These are phyloP conservation scores for Standfussiana lucernea DNA, from an alignment of 2,888 invertebrate species.

Conservation along the genomic window DNA sequence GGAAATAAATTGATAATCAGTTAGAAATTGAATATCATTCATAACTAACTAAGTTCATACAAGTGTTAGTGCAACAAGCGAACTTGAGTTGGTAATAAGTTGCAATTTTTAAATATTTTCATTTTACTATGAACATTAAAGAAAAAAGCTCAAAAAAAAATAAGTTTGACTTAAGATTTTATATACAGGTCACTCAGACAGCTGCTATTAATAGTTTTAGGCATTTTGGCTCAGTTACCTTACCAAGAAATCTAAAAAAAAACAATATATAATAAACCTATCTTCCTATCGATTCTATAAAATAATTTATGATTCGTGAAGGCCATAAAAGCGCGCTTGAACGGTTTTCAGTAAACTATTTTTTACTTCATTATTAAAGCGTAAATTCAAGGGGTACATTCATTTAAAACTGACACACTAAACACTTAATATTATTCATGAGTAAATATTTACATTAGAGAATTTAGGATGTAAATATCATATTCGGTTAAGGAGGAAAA, in stretches of 20 bases:
- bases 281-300: background rate
- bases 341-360: constrained; percentile 8
- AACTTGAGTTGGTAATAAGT: background rate
- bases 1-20: background rate
- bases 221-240: background rate
- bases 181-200: background rate
- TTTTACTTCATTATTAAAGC: background rate
- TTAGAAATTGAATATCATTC: background rate
- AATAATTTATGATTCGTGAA: constrained; percentile 9
- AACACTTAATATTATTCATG: too few species aligned
- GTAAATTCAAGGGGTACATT: background rate
- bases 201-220: background rate
- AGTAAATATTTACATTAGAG: background rate
- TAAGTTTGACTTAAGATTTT: background rate
- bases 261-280: constrained; percentile 3
- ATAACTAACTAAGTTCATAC: background rate
- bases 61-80: too few species aligned
- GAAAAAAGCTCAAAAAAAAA: background rate
- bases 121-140: too few species aligned
- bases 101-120: too few species aligned
- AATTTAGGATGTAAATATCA: background rate
- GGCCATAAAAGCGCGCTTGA: background rate
- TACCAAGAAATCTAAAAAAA: background rate
- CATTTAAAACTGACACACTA: background rate
- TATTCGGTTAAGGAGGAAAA: background rate